Conservation (phyloP, 2,113 vertebrate species). For the Boulengeromyrus knoepffleri region DNA sequence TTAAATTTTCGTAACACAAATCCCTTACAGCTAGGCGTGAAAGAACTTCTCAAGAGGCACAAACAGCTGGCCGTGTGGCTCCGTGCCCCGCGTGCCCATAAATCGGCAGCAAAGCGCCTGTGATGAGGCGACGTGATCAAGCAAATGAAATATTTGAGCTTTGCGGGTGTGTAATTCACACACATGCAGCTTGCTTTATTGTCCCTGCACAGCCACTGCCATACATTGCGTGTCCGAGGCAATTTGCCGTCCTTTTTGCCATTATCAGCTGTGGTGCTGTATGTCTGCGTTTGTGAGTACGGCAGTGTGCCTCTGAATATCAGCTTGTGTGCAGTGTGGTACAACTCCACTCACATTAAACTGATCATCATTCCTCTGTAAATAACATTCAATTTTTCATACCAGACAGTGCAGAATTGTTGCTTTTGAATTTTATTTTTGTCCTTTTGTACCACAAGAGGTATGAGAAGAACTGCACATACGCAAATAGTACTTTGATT, state of each 20-base stretch:
- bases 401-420: background rate
- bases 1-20: conserved; percentile 47
- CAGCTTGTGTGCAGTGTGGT: background rate
- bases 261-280: conserved; percentile 40
- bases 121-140: conserved; percentile 63
- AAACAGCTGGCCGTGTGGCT: conserved; percentile 59
- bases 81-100: conserved; percentile 52
- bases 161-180: conserved; percentile 51
- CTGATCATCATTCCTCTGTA: background rate
- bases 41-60: conserved; percentile 51
- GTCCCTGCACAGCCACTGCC: conserved; percentile 43
- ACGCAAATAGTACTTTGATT: background rate
- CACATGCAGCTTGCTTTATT: conserved; percentile 53
- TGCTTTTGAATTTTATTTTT: background rate
- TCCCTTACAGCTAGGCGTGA: conserved; percentile 36
- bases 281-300: conserved; percentile 19
- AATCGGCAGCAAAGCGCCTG: conserved; percentile 57
- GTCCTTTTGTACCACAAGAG: background rate
- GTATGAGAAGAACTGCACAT: background rate
- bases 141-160: conserved; percentile 61
- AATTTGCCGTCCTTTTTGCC: conserved; percentile 49
- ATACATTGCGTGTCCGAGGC: conserved; percentile 49
- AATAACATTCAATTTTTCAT: background rate
- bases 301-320: conserved; percentile 31
- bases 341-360: background rate